A percentile compares a stretch with the other conserved stretches of the same genome.
Evolutionary conservation across 2,888 invertebrate species (phyloP).

Genomic region (Oscheius sp.): DNA sequence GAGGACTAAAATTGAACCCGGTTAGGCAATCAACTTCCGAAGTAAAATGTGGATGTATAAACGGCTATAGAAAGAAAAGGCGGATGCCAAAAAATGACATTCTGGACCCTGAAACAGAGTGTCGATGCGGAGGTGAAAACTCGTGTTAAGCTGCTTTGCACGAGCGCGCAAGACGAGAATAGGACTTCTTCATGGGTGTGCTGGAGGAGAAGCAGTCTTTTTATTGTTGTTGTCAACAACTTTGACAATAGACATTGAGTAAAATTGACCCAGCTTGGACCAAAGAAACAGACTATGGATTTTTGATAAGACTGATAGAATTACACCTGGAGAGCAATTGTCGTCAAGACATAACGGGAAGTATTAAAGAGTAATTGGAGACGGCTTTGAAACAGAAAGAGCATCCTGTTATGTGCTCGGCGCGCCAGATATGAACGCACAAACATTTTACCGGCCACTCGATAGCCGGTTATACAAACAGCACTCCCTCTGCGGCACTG

Average conservation of each 20-base stretch:
- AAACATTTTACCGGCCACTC: constrained; percentile 42
- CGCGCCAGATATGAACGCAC: constrained; percentile 38
- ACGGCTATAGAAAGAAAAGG: too few relatives aligned
- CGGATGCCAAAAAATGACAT: too few relatives aligned
- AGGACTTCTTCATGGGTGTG: constrained; percentile 31
- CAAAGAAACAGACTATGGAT: neutral
- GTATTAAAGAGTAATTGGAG: constrained; percentile 33
- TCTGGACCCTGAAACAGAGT: constrained; percentile 9
- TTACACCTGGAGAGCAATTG: neutral
- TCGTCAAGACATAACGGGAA: constrained; percentile 5
- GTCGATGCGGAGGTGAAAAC: constrained; percentile 35
- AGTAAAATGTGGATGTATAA: too few relatives aligned
- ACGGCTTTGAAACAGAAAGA: constrained; percentile 28
- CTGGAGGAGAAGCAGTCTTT: constrained; percentile 5
- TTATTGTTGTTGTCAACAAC: neutral
- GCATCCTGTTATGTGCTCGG: constrained; percentile 38
- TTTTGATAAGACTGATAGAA: too few relatives aligned
- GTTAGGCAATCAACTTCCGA: too few relatives aligned
- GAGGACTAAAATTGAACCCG: too few relatives aligned
- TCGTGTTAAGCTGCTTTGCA: constrained; percentile 36
- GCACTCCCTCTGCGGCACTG: constrained; percentile 15
- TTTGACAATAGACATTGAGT: neutral
- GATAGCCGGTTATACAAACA: constrained; percentile 41
- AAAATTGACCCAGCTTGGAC: neutral
- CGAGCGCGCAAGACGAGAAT: constrained; percentile 29